Evolutionary conservation across 2,797 vertebrate genomes (phyloP).

Genomic region (Girardinus metallicus): DNA sequence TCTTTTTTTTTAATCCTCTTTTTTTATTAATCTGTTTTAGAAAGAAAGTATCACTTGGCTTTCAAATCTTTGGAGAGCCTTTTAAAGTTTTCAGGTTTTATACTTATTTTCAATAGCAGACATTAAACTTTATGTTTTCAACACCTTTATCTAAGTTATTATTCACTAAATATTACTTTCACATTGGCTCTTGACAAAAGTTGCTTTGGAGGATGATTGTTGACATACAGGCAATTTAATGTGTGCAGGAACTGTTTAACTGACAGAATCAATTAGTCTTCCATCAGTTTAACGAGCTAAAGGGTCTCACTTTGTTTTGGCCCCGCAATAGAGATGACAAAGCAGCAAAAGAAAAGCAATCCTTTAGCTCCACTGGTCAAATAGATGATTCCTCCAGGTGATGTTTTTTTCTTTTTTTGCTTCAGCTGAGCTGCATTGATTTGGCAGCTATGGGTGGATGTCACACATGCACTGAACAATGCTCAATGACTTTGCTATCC

Average conservation of each 20-base stretch:
- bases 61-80: not conserved
- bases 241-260: conserved; percentile 23
- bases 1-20: conserved; percentile 1
- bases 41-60: conserved; percentile 2
- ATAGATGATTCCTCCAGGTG: conserved; percentile 97
- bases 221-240: conserved; percentile 15
- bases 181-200: conserved; percentile 1
- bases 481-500: conserved; percentile 91
- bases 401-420: conserved; percentile 87
- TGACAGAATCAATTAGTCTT: conserved; percentile 57
- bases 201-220: conserved; percentile 9
- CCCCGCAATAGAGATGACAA: conserved; percentile 52
- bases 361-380: conserved; percentile 86
- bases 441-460: conserved; percentile 93
- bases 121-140: not conserved
- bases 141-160: not conserved
- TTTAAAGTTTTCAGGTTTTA: not conserved
- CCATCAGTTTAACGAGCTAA: conserved; percentile 54
- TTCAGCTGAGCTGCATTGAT: conserved; percentile 96
- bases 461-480: conserved; percentile 92
- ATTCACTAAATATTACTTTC: not conserved
- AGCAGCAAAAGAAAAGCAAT: conserved; percentile 67
- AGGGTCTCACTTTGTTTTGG: conserved; percentile 58
- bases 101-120: not conserved
- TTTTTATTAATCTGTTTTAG: conserved; percentile 5